Base-by-base conservation (phyloP, 1,140 invertebrate genomes). In the Papilio aristodemus region DNA sequence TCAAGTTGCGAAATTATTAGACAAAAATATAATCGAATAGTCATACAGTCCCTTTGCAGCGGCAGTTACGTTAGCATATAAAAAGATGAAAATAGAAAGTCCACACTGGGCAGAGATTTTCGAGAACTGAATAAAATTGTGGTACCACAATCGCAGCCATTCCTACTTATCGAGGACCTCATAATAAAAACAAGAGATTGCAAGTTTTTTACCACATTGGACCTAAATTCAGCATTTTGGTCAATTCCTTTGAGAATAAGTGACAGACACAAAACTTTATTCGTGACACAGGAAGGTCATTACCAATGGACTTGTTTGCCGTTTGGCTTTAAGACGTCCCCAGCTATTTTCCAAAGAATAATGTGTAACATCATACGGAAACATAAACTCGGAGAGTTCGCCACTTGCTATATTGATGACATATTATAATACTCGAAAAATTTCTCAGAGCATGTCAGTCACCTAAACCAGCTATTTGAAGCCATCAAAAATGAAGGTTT, bases 21-120 rank as follows among this genome's bases (percentile, higher is more conserved):
- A 68, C 6, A 68, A 27, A 50, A 60, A 43, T 43, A 14, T 58
- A 50, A 43, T 66, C 9, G 32, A 60, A 37, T n/a, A 60, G 2
- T 38, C 58, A 14, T 60, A 36, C 17, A 60, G 58, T 10, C 58
- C 43, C 7, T 46, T 46, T 46, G 43, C 43, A 8, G 43, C 43
- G 1, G 14, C 43, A 1, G 43, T 46, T 1, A 46, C 43, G 3
- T 46, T 22, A 19, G 43, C 17, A 2, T 46, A 46, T 60, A 60
- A 60, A 37, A 41, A 62, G 59, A 62, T 10, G 59, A 62, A 10
- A 14, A 36, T 9, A 59, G n/a, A 39, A 62, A 19, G 11, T 19
- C 59, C 3, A 62, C 36, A 14, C 9, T 60, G 1, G 14, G 58
- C 14, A 60, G 19, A 62, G 36, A 50, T 5, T 43, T 43, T 11